phyloP scores from a whole-genome alignment of 2,888 invertebrate species.

The Acrobasis repandana region DNA sequence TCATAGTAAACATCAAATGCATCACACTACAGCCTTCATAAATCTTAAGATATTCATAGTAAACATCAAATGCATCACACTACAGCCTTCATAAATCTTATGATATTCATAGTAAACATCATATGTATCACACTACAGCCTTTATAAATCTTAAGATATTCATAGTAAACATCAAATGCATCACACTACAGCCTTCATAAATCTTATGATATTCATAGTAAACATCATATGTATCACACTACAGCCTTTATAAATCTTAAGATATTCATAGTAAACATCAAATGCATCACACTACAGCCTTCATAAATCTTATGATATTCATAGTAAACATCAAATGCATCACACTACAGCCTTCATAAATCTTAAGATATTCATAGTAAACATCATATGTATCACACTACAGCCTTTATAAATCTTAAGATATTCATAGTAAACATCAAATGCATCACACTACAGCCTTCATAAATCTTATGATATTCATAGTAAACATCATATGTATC shows the following conservation, averaged over 20 bases:
- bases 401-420: not conserved
- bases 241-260: not conserved
- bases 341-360: not conserved
- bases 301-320: too few relatives aligned
- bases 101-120: too few relatives aligned
- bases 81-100: not conserved
- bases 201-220: too few relatives aligned
- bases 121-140: not conserved
- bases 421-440: not conserved
- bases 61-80: not conserved
- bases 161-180: conserved; percentile 1
- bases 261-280: not conserved
- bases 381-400: not conserved
- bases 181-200: not conserved
- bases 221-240: not conserved
- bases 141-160: too few relatives aligned
- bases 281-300: not conserved
- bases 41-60: too few relatives aligned
- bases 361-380: too few relatives aligned
- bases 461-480: too few relatives aligned
- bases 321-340: conserved; percentile 1
- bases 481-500: not conserved
- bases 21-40: not conserved
- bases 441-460: not conserved
- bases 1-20: conserved; percentile 1